Base-by-base conservation (phyloP, 2,113 vertebrate species). In the Hippocampus abdominalis region DNA sequence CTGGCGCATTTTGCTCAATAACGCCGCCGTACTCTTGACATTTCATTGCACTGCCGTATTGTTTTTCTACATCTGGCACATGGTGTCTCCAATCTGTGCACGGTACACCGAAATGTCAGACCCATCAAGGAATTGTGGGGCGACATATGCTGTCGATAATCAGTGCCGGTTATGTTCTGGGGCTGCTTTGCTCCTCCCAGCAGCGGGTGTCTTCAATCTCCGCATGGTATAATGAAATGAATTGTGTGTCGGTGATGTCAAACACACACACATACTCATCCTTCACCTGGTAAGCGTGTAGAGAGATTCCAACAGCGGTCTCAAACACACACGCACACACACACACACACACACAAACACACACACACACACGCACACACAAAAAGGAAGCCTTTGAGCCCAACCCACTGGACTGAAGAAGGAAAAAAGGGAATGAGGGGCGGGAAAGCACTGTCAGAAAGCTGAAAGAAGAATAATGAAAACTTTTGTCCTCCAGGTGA, bases 351-450 rank as follows among this genome's bases (percentile, higher is more conserved):
- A 32, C 29, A 32, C 29, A 29, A 2, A 36, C 32, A 36, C 32
- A 36, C 32, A 36, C 27, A 29, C 29, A 32, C 29, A 32, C 29
- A 29, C 29, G 7, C 32, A 36, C 32, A 36, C 32, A 36, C 4
- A 36, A 0, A 36, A 36, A 6, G 32, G 32, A 56, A 80, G 80
- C 80, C 88, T 90, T 87, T 88, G 86, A 89, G 87, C 83, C 84
- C 75, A 86, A 76, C 76, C 29, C 76, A 83, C 84, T 86, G 77
- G 81, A 85, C 78, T 83, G 60, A 44, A 44, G 67, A 82, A 66
- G 29, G 70, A 70, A 68, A 75, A 78, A 74, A 25, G 67, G 64
- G 84, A 73, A 68, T 78, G 78, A 73, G 21, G 40, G 60, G 66
- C 71, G 32, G 32, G 32, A 36, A 36, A 36, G 5, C 0, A 6